These are phyloP conservation scores for Thripadectes ignobilis DNA, from an alignment of 2,797 vertebrate species.

Conservation along the genomic window DNA sequence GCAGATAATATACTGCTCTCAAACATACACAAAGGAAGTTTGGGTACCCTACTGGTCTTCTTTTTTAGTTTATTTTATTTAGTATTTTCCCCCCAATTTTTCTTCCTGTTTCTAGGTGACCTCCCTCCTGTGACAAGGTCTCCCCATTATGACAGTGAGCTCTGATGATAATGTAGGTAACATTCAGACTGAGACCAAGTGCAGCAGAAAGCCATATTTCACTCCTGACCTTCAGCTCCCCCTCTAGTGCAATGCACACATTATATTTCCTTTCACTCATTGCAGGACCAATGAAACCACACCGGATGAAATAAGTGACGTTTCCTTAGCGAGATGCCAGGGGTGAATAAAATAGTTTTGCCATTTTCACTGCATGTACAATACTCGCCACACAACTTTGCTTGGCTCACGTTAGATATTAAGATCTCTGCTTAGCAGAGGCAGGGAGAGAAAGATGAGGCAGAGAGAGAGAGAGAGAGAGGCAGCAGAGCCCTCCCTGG, in stretches of 20 bases:
- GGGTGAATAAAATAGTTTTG: slow-evolving; percentile 2
- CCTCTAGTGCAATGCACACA: slow-evolving; percentile 65
- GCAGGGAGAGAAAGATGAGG: not conserved
- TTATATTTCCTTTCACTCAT: slow-evolving; percentile 64
- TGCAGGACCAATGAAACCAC: slow-evolving; percentile 51
- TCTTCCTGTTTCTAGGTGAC: slow-evolving; percentile 67
- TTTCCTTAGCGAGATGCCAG: slow-evolving; percentile 19
- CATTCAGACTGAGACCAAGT: slow-evolving; percentile 72
- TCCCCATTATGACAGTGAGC: slow-evolving; percentile 70
- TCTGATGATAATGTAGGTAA: slow-evolving; percentile 72
- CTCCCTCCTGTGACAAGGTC: slow-evolving; percentile 70
- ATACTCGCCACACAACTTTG: not conserved
- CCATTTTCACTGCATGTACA: not conserved
- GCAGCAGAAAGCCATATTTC: slow-evolving; percentile 74
- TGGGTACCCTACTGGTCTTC: not conserved
- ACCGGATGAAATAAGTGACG: not conserved
- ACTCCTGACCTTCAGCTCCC: slow-evolving; percentile 75
- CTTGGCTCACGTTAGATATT: not conserved
- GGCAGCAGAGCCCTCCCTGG: not conserved
- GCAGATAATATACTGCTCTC: slow-evolving; percentile 29
- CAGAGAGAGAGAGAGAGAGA: not conserved
- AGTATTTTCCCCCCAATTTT: slow-evolving; percentile 55
- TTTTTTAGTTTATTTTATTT: slow-evolving; percentile 51
- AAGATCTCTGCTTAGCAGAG: not conserved
- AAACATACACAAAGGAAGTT: slow-evolving; percentile 40